A percentile compares a stretch with the other conserved stretches of the same genome.
phyloP scores from a whole-genome alignment of 2,888 invertebrate genomes.

The Autographa pulchrina region DNA sequence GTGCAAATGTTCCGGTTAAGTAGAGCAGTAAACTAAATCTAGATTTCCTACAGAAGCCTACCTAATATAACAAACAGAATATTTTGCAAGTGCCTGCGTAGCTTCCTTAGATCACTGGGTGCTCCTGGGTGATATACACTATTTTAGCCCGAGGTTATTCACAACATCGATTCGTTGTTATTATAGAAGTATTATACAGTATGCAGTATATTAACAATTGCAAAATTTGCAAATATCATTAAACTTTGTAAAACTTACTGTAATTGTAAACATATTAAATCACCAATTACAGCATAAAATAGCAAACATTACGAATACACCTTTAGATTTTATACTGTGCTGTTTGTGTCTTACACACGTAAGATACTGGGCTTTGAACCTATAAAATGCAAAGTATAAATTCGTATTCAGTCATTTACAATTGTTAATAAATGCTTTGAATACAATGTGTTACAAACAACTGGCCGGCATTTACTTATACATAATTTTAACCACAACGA shows the following conservation, averaged over 20 bases:
- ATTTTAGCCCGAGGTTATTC: conserved; percentile 70
- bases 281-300: conserved; percentile 41
- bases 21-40: conserved; percentile 48
- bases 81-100: conserved; percentile 78
- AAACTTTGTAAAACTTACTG: conserved; percentile 20
- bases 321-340: conserved; percentile 31
- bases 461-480: conserved; percentile 14
- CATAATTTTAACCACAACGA: conserved; percentile 13
- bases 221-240: conserved; percentile 51
- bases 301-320: conserved; percentile 35
- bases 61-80: conserved; percentile 80
- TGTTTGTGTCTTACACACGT: conserved; percentile 43
- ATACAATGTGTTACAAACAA: conserved; percentile 44
- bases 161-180: conserved; percentile 83
- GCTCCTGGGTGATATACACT: conserved; percentile 52
- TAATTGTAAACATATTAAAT: conserved; percentile 36
- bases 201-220: conserved; percentile 58
- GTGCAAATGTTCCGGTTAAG: conserved; percentile 17
- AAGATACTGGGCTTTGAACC: conserved; percentile 21
- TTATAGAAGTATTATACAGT: conserved; percentile 52
- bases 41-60: conserved; percentile 46
- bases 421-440: conserved; percentile 44
- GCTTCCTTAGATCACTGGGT: conserved; percentile 70
- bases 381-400: conserved; percentile 40
- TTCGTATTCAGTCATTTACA: conserved; percentile 43